Evolutionary conservation across 2,797 vertebrate species (phyloP).

Genomic region (Falco biarmicus): DNA sequence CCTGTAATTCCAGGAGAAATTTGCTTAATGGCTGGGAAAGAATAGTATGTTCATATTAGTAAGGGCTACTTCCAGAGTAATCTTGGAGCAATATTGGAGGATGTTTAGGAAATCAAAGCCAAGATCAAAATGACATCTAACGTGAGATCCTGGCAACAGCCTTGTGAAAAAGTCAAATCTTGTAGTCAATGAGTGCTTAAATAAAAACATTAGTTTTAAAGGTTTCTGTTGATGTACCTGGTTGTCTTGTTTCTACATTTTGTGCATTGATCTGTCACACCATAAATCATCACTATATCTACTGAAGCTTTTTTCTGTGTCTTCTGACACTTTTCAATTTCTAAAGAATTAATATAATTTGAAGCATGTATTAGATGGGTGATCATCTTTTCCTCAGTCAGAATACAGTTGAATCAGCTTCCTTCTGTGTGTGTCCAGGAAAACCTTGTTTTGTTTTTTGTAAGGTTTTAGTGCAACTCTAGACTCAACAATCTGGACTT

Average conservation of each 20-base stretch:
- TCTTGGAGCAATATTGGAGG: neutral
- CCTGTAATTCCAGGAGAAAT: neutral
- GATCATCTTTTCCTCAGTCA: neutral
- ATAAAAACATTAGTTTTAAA: neutral
- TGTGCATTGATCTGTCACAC: neutral
- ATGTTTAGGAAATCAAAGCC: slow-evolving; percentile 24
- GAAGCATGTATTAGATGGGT: neutral
- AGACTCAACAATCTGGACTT: slow-evolving; percentile 21
- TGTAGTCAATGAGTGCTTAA: neutral
- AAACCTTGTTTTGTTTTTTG: neutral
- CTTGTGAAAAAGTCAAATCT: neutral
- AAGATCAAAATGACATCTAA: slow-evolving; percentile 23
- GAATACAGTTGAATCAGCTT: neutral
- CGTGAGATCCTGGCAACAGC: neutral
- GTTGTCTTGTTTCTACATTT: neutral
- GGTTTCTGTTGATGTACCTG: neutral
- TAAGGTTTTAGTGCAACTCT: neutral
- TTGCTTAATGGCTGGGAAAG: neutral
- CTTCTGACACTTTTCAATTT: neutral
- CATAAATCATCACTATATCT: neutral
- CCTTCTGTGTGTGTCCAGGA: neutral
- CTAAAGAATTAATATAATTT: neutral
- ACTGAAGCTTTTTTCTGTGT: neutral
- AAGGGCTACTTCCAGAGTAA: neutral
- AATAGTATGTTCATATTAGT: neutral